Evolutionary conservation across 2,113 vertebrate genomes (phyloP).

Genomic region (Puffinus mauretanicus): DNA sequence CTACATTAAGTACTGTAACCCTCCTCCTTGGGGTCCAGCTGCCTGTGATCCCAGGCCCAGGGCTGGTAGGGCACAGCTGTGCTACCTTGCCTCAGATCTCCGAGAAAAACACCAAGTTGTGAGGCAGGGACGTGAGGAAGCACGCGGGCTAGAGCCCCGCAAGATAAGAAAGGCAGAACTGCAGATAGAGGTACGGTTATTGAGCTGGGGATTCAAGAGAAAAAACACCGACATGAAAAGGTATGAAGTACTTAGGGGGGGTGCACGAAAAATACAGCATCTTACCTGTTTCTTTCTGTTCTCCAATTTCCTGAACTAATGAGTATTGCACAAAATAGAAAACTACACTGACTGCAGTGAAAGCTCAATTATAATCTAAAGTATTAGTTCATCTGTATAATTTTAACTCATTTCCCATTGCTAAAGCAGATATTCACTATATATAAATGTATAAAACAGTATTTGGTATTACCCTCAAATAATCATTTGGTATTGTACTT

Average conservation of each 20-base stretch:
- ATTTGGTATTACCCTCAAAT: background rate
- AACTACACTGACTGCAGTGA: background rate
- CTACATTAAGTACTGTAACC: background rate
- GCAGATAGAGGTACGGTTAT: background rate
- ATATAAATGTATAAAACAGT: background rate
- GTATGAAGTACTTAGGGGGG: background rate
- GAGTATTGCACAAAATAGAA: background rate
- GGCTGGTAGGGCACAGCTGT: background rate
- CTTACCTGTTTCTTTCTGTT: background rate
- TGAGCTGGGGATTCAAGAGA: background rate
- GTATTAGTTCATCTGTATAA: background rate
- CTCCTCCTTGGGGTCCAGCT: background rate
- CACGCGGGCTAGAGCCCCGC: fast-evolving
- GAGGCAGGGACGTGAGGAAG: background rate
- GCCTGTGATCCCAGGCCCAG: background rate
- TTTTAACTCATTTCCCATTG: background rate
- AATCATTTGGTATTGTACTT: background rate
- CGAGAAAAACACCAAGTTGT: background rate
- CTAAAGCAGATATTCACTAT: background rate
- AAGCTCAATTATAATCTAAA: background rate
- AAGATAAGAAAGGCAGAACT: background rate
- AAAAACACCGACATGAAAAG: background rate
- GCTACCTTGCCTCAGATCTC: background rate
- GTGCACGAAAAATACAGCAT: background rate
- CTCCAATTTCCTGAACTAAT: background rate